Evolutionary conservation across 1,140 invertebrate species (phyloP), one percentile per base, ranked within the genome.

Genomic region (Neuroterus valhalla): DNA sequence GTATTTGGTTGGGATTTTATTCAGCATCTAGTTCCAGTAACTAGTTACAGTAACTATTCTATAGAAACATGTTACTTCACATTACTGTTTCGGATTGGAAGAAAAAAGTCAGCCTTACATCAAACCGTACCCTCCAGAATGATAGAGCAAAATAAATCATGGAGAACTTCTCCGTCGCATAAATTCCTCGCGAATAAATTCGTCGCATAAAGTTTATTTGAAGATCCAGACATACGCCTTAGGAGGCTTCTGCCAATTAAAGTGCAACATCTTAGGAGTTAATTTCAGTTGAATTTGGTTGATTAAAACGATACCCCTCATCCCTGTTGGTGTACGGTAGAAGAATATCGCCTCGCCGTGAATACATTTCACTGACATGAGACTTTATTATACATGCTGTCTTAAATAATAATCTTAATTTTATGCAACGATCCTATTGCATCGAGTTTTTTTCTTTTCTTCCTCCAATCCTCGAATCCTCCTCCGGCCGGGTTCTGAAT

Each of bases 331-430:
- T n/a, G n/a, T n/a, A n/a, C n/a, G n/a, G n/a, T n/a, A n/a, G n/a
- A n/a, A n/a, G n/a, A 62, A 23, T 62, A 62, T 62, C 52, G 52
- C 52, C 52, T 62, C 52, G 21, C 12, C 52, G 21, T 14, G 52
- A 62, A 62, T 62, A 62, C 52, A 62, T 62, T 62, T 15, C 21
- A 23, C 52, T 62, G 52, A 62, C 52, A 62, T 62, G 52, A 62
- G 52, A 23, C 23, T 62, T 62, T 62, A 62, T 62, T 62, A 62
- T 31, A 31, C 10, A 14, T 21, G 52, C 26, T 62, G 52, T 62
- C 52, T 62, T 62, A 62, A 62, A 62, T 62, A 62, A 62, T 62
- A 62, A 62, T 62, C 52, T 62, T 62, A 62, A 62, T 62, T 62
- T 62, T 62, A 62, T 62, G 52, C 52, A 62, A 62, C 52, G 52